These are phyloP conservation scores for Magallana gigas DNA, from an alignment of 1,140 invertebrate genomes.

Conservation along the genomic window DNA sequence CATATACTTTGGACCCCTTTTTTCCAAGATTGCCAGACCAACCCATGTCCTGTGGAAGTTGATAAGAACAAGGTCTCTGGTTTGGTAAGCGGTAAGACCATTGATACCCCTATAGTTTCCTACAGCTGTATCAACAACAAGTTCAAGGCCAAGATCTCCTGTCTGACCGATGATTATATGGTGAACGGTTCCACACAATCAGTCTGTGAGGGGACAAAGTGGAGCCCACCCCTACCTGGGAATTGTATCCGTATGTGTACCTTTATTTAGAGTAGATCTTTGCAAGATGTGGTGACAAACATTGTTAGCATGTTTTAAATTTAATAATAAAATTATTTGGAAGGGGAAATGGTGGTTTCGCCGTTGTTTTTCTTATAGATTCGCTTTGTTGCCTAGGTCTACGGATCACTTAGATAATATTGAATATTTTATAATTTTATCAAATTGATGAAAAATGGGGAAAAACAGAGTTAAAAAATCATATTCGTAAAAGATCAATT, in stretches of 20 bases:
- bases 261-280: too few species aligned
- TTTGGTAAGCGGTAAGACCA: neutral
- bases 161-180: neutral
- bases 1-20: neutral
- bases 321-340: too few species aligned
- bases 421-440: too few species aligned
- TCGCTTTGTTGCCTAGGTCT: too few species aligned
- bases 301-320: too few species aligned
- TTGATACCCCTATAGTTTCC: neutral
- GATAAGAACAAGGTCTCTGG: neutral
- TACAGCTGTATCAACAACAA: neutral
- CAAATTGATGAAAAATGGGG: too few species aligned
- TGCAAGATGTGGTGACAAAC: too few species aligned
- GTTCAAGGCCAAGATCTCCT: neutral
- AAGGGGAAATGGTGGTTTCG: too few species aligned
- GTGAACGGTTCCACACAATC: neutral
- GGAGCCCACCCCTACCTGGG: neutral
- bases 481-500: too few species aligned
- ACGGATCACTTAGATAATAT: too few species aligned
- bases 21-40: neutral
- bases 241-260: neutral
- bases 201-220: neutral
- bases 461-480: too few species aligned
- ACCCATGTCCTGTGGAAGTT: neutral
- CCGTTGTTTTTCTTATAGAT: too few species aligned